These are phyloP conservation scores for Amphipoea oculea DNA, from an alignment of 2,888 invertebrate species.

Conservation along the genomic window DNA sequence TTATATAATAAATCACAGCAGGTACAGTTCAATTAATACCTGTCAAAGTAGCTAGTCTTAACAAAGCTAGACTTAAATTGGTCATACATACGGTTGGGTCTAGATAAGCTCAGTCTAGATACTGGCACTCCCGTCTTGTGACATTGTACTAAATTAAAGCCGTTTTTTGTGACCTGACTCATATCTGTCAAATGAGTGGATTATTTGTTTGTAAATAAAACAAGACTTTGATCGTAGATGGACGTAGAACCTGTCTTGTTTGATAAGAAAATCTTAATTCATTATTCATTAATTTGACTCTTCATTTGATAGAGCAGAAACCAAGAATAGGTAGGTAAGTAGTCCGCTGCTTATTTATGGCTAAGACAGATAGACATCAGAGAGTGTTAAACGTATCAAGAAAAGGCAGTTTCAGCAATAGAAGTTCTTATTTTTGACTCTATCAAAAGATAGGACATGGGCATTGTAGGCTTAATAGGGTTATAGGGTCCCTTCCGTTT, in stretches of 20 bases:
- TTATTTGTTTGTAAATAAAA: conserved; percentile 52
- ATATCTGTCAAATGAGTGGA: conserved; percentile 1
- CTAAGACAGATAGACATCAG: not conserved
- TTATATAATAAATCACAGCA: conserved; percentile 6
- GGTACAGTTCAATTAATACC: conserved; percentile 7
- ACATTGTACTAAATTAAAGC: conserved; percentile 54
- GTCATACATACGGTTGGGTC: conserved; percentile 26
- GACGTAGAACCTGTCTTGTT: not conserved
- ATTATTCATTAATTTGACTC: not conserved
- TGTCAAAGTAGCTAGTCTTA: conserved; percentile 11
- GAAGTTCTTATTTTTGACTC: not conserved
- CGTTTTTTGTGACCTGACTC: conserved; percentile 38
- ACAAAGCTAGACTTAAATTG: conserved; percentile 44
- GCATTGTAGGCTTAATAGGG: not conserved
- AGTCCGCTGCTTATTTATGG: not conserved
- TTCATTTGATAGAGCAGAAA: not conserved
- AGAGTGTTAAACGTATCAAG: not conserved
- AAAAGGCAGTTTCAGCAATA: not conserved
- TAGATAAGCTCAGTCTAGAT: conserved; percentile 24
- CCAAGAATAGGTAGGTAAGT: not conserved
- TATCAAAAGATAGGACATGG: not conserved
- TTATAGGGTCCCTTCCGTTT: not conserved
- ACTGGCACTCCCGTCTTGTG: conserved; percentile 39
- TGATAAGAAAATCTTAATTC: not conserved
- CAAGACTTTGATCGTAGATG: not conserved